Conservation (phyloP, 2,113 vertebrate genomes). For the Narcine bancroftii region DNA sequence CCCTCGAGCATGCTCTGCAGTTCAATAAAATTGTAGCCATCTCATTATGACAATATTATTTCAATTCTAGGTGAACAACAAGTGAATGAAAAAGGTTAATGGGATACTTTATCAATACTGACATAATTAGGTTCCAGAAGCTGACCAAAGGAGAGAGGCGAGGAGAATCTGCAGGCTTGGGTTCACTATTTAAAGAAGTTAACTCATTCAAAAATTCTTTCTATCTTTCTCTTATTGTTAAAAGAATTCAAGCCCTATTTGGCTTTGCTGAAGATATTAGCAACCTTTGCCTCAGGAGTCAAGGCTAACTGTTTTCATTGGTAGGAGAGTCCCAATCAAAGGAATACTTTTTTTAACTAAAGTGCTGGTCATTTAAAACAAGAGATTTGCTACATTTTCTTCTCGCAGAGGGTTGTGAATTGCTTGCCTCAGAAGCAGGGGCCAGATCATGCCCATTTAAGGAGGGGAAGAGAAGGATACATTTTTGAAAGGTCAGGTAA, state of each 20-base stretch:
- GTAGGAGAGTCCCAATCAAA: too few relatives aligned
- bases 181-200: background rate
- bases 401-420: too few relatives aligned
- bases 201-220: background rate
- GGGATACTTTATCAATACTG: background rate
- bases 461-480: too few relatives aligned
- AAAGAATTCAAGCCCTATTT: background rate
- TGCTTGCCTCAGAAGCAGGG: too few relatives aligned
- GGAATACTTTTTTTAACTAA: too few relatives aligned
- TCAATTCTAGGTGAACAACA: background rate
- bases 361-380: too few relatives aligned
- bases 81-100: background rate
- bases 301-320: background rate
- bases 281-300: background rate
- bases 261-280: too few relatives aligned
- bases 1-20: background rate
- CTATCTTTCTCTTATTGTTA: background rate
- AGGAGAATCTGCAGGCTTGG: background rate
- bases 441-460: too few relatives aligned
- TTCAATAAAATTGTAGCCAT: background rate
- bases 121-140: background rate
- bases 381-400: too few relatives aligned
- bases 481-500: too few relatives aligned
- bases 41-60: background rate
- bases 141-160: background rate